Evolutionary conservation across 2,113 vertebrate genomes (phyloP).

Genomic region (Notarius quadriscutis): DNA sequence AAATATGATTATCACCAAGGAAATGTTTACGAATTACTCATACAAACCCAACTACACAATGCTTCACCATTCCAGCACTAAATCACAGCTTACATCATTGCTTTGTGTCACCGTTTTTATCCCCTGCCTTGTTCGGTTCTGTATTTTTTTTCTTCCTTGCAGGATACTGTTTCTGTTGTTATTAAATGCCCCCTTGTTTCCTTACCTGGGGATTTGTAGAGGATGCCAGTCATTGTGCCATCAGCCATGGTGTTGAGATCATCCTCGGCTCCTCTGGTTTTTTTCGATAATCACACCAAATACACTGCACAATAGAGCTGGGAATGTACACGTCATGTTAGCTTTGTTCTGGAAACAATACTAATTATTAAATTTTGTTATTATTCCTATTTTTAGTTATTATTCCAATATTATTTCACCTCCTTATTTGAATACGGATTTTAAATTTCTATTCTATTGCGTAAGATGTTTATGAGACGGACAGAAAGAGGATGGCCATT

Average conservation of each 20-base stretch:
- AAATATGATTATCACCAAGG: neutral
- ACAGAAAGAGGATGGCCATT: neutral
- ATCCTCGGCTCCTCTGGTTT: constrained; percentile 83
- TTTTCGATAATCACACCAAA: constrained; percentile 89
- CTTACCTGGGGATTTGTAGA: constrained; percentile 85
- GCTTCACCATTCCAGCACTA: neutral
- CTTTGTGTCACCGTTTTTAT: neutral
- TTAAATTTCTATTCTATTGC: neutral
- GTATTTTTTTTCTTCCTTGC: neutral
- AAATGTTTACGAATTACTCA: neutral
- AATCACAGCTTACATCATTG: no score
- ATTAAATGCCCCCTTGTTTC: neutral
- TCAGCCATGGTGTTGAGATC: constrained; percentile 85
- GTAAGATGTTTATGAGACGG: neutral
- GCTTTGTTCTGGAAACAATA: neutral
- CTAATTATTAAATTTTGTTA: neutral
- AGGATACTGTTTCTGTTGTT: neutral
- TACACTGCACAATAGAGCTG: constrained; percentile 84
- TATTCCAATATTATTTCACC: no score
- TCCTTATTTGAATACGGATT: neutral
- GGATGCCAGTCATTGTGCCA: constrained; percentile 83
- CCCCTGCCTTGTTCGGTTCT: neutral
- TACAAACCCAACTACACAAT: neutral
- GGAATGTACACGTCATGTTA: neutral
- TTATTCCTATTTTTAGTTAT: neutral